phyloP scores from a whole-genome alignment of 1,140 invertebrate genomes.

The Eufriesea mexicana region DNA sequence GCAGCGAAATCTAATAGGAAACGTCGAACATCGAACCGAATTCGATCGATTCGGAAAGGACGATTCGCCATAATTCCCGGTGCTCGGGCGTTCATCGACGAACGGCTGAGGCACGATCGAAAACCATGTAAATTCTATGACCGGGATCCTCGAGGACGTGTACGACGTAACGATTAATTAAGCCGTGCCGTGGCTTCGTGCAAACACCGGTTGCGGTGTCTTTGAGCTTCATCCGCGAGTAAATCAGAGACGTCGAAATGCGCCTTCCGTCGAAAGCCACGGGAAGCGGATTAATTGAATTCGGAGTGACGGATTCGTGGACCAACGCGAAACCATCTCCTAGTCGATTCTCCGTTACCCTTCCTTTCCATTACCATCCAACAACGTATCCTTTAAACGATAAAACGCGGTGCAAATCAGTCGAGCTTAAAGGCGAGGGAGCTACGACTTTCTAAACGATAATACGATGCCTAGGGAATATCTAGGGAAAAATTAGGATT shows the following conservation, averaged over 20 bases:
- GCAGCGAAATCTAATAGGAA: background rate
- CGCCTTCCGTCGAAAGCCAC: background rate
- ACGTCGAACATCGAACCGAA: background rate
- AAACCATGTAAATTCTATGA: background rate
- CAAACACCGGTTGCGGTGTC: constrained; percentile 2
- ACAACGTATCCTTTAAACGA: no score
- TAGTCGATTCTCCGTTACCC: no score
- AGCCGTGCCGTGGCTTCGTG: background rate
- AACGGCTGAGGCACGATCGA: background rate
- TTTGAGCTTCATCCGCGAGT: background rate
- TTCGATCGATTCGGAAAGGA: background rate
- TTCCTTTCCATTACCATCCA: no score
- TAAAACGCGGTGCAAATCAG: no score
- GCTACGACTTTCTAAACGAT: no score
- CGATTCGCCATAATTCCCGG: no score
- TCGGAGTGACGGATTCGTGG: background rate
- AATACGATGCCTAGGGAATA: no score
- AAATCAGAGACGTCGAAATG: constrained; percentile 3
- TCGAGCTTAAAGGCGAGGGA: no score
- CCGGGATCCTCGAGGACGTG: background rate
- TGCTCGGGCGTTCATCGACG: background rate
- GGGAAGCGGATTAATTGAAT: background rate
- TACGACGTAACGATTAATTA: constrained; percentile 19
- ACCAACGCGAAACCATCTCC: background rate
- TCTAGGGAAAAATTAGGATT: no score